These are phyloP conservation scores for Calidris pygmaea DNA, from an alignment of 2,113 vertebrate species.

Conservation along the genomic window DNA sequence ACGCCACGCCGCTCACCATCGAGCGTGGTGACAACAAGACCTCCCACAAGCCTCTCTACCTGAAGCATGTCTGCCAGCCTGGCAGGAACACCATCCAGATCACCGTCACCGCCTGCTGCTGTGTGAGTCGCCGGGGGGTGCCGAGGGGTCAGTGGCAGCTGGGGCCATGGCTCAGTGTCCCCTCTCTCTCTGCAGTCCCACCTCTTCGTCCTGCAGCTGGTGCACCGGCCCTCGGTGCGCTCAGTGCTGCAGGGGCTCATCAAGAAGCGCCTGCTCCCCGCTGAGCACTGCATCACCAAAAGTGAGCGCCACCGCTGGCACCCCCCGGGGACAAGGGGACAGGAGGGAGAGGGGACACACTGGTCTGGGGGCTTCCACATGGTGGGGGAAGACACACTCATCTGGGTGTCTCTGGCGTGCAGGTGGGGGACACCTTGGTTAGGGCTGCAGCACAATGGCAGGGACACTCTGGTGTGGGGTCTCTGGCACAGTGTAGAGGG, in stretches of 20 bases:
- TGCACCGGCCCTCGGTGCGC: conserved; percentile 91
- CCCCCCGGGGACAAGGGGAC: not conserved
- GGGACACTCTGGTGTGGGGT: no score
- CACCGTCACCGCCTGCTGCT: conserved; percentile 95
- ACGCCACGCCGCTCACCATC: conserved; percentile 89
- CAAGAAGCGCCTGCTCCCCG: conserved; percentile 93
- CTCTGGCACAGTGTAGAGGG: no score
- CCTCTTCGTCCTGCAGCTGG: conserved; percentile 95
- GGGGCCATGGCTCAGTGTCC: not conserved
- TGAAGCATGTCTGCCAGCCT: conserved; percentile 94
- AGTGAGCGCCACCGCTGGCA: conserved; percentile 71
- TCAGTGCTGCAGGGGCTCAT: conserved; percentile 94
- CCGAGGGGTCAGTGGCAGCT: rapidly evolving
- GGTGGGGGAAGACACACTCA: no score
- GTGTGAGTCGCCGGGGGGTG: conserved; percentile 74
- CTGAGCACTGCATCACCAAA: conserved; percentile 95
- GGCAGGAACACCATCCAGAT: conserved; percentile 97
- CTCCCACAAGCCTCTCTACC: conserved; percentile 93
- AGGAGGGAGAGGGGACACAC: not conserved
- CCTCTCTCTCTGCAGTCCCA: conserved; percentile 80
- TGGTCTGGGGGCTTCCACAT: not conserved
- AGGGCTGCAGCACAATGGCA: not conserved
- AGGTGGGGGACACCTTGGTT: not conserved
- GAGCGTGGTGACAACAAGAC: conserved; percentile 96
- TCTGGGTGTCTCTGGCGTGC: not conserved